These are phyloP conservation scores for Xenentodon cancila DNA, from an alignment of 2,797 vertebrate species.

Conservation along the genomic window DNA sequence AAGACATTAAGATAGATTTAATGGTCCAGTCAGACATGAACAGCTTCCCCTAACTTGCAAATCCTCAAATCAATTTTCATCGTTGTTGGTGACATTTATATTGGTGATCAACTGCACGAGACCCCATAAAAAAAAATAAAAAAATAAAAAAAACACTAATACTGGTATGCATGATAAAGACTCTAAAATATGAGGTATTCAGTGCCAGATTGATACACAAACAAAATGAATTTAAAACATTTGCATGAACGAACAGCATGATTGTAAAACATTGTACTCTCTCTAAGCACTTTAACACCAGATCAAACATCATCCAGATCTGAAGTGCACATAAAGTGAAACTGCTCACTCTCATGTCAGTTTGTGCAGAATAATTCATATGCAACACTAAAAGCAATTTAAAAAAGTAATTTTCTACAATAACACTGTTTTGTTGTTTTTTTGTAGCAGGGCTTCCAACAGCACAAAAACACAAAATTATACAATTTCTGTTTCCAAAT, in stretches of 20 bases:
- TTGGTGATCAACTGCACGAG: background rate
- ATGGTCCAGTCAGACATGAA: slow-evolving; percentile 42
- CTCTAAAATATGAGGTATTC: slow-evolving; percentile 73
- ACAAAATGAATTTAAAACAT: slow-evolving; percentile 56
- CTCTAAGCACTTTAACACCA: slow-evolving; percentile 22
- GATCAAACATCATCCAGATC: slow-evolving; percentile 29
- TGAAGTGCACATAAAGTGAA: slow-evolving; percentile 15
- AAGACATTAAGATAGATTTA: slow-evolving; percentile 42
- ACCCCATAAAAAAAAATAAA: slow-evolving; percentile 13
- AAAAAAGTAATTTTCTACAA: slow-evolving; percentile 9
- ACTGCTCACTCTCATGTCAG: slow-evolving; percentile 18
- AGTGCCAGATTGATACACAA: slow-evolving; percentile 48
- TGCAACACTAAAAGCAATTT: slow-evolving; percentile 43
- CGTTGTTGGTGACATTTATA: slow-evolving; percentile 2
- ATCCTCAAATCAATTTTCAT: slow-evolving; percentile 25
- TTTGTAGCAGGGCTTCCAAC: slow-evolving; percentile 24
- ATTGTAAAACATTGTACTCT: slow-evolving; percentile 30
- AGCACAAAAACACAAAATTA: slow-evolving; percentile 27
- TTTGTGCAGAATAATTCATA: slow-evolving; percentile 15
- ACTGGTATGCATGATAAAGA: slow-evolving; percentile 42
- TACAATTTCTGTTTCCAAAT: slow-evolving; percentile 22
- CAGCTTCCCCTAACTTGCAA: slow-evolving; percentile 12
- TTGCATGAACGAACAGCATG: slow-evolving; percentile 29
- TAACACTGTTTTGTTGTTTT: slow-evolving; percentile 39
- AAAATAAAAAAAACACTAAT: slow-evolving; percentile 1